These are phyloP conservation scores for Actinia equina DNA, from an alignment of 64 coral and sea anemone genomes.

Conservation along the genomic window DNA sequence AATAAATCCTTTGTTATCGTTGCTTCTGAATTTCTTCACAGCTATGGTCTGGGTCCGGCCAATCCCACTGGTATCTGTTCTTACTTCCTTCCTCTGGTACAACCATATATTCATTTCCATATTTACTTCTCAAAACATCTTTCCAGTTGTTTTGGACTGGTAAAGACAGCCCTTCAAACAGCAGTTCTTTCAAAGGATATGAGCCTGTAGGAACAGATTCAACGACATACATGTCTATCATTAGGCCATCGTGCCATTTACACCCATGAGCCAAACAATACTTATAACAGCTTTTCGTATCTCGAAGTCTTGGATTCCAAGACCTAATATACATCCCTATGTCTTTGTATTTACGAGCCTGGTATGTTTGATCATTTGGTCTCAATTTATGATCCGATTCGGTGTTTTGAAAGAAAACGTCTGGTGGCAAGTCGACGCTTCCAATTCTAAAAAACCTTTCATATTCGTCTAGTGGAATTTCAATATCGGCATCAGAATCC, in stretches of 20 bases:
- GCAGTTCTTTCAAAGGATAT: conserved; percentile 21
- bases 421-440: conserved; percentile 11
- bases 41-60: conserved; percentile 15
- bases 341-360: conserved; percentile 21
- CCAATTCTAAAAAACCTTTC: conserved; percentile 21
- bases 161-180: conserved; percentile 37
- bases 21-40: conserved; percentile 13
- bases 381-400: conserved; percentile 3
- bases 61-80: neutral
- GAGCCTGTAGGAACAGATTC: neutral
- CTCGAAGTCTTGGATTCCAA: conserved; percentile 32
- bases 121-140: conserved; percentile 3
- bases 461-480: conserved; percentile 29
- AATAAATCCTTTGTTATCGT: neutral
- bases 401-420: conserved; percentile 43
- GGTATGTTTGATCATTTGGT: neutral
- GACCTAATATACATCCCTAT: conserved; percentile 21
- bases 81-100: neutral
- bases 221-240: conserved; percentile 34
- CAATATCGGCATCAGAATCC: conserved; percentile 44
- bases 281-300: conserved; percentile 44
- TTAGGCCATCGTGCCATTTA: conserved; percentile 45
- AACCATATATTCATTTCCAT: conserved; percentile 3
- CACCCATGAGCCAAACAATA: conserved; percentile 21
- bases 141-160: conserved; percentile 16